Conservation (phyloP, 2,888 invertebrate genomes). For the Diaphora mendica region DNA sequence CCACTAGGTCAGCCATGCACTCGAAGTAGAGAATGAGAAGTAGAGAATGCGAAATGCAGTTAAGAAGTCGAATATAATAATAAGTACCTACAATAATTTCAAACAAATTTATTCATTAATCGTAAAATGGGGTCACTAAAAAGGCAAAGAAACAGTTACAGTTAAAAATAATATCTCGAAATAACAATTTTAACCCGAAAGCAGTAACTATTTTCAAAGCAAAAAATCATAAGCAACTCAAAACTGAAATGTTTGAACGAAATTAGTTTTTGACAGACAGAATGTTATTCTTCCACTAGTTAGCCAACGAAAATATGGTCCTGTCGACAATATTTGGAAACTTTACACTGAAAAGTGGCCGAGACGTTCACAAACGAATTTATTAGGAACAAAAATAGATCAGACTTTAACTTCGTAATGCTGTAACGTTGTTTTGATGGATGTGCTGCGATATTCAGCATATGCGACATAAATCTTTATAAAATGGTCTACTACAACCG, state of each 20-base stretch:
- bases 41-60: no score
- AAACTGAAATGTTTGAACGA: conserved; percentile 62
- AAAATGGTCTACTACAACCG: conserved; percentile 57
- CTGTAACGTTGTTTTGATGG: conserved; percentile 64
- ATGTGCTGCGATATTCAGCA: conserved; percentile 71
- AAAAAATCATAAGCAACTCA: conserved; percentile 55
- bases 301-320: conserved; percentile 73
- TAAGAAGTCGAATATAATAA: neutral
- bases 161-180: conserved; percentile 32
- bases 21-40: no score
- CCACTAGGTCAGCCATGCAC: no score
- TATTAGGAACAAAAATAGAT: conserved; percentile 72
- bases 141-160: neutral
- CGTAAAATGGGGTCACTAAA: neutral
- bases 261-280: conserved; percentile 76
- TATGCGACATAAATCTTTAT: conserved; percentile 75
- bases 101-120: neutral
- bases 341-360: conserved; percentile 79
- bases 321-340: conserved; percentile 73
- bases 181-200: conserved; percentile 38
- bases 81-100: neutral
- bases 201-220: conserved; percentile 52
- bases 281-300: conserved; percentile 75
- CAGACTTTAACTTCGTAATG: conserved; percentile 39
- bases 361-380: conserved; percentile 65